Evolutionary conservation across 2,797 vertebrate genomes (phyloP), one percentile per base, ranked within the genome.

Genomic region (Poliocrania exsul): DNA sequence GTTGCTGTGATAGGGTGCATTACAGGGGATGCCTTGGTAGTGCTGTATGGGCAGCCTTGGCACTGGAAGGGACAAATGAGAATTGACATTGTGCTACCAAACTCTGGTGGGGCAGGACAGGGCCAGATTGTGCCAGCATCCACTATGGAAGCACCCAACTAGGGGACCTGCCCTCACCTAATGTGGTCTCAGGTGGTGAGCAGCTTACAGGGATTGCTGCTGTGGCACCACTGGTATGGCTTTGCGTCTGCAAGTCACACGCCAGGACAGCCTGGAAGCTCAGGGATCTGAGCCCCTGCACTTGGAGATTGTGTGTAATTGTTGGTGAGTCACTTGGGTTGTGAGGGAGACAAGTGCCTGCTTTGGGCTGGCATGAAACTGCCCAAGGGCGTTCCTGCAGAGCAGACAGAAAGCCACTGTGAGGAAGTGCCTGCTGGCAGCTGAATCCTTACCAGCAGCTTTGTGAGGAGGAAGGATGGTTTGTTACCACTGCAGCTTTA

Each of bases 251-350:
- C 29, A 29, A 19, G 38, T 73, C 82, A 54, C 62, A 20, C 0
- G 2, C n/a, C 31, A 65, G 56, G 44, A 42, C 82, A 50, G 62
- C 66, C 62, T 78, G 83, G 37, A 46, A 94, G 77, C 77, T 70
- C 3, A 0, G 33, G 31, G 18, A 42, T 38, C 38, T 1, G 13
- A 69, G 51, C 12, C 33, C 19, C 60, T 74, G 61, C 21, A 2
- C 50, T 90, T 49, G 58, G 26, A 60, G 40, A 33, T 33, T 54
- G 51, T 70, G 9, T 0, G 0, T 46, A 66, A 61, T 62, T 53
- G 54, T 79, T 72, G 50, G 73, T 84, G 86, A 79, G 74, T 92
- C 86, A 75, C 70, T 26, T 16, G 56, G 28, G 23, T 21, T 64
- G 46, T 60, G 65, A 71, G 1, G 8, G 56, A 91, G 81, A 71